Base-by-base conservation (phyloP, 2,113 vertebrate species). In the Lampris megalopsis region DNA sequence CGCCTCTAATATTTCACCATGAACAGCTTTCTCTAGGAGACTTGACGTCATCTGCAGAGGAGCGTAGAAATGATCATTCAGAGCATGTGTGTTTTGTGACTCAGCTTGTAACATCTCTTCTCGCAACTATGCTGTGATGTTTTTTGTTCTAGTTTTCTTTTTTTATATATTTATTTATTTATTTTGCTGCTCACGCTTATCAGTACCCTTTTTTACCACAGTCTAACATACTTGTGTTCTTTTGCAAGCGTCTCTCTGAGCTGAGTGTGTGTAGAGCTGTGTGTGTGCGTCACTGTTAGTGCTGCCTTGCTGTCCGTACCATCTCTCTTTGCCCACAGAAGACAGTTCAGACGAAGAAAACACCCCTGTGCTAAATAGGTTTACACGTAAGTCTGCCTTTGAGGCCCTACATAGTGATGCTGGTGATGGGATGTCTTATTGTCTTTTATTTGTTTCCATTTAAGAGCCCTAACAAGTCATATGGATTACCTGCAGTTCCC, bases 301-400 rank as follows among this genome's bases (percentile, higher is more conserved):
- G 87, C 75, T 88, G 88, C 91, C 69, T 77, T 87, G 90, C 88
- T 91, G 81, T 93, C 72, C 93, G 85, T 90, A 48, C 90, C 88
- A 90, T 92, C 86, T 93, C 86, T 94, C 91, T 94, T 81, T 93
- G 83, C 91, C 92, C 88, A 79, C 94, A 94, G 94, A 92, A 68
- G 88, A 94, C 80, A 89, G 89, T 91, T 93, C 93, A 91, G 93
- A 93, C 89, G 95, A 94, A 76, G 92, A 92, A 85, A 88, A 73
- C 90, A 77, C 71, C 73, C 75, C 93, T 72, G 84, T 88, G 88
- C 86, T 93, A 82, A 93, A 86, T 94, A 94, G 88, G 86, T 93
- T 93, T 78, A 93, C 92, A 94, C 91, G 94, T 94, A 93, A 95
- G 94, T 94, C 82, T 73, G 49, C 45, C 76, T 49, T 67, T 73